These are phyloP conservation scores for Coracopsis vasa DNA, from an alignment of 2,113 vertebrate species.

Conservation along the genomic window DNA sequence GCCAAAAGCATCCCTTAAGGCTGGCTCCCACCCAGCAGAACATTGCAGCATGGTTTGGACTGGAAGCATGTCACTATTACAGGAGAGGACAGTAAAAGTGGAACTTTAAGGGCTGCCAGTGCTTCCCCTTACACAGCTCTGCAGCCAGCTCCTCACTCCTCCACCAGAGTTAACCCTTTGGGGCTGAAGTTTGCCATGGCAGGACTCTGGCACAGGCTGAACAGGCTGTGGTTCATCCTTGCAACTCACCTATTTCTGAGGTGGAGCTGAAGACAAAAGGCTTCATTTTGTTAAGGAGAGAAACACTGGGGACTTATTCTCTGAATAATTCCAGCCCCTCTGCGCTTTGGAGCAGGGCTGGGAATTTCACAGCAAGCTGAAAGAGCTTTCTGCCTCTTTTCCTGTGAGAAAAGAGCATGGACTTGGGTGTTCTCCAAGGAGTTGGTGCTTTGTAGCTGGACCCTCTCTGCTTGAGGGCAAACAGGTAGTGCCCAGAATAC, in stretches of 20 bases:
- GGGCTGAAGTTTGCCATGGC: neutral
- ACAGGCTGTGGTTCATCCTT: neutral
- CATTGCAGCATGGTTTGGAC: neutral
- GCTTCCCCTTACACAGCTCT: neutral
- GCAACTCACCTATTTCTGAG: neutral
- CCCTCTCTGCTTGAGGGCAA: neutral
- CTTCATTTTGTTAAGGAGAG: conserved; percentile 3
- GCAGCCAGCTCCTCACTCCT: neutral
- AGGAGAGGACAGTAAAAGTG: neutral
- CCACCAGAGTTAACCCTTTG: neutral
- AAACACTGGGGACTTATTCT: neutral
- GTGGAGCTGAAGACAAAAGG: neutral
- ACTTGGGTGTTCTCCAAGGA: neutral
- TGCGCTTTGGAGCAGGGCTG: neutral
- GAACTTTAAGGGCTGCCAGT: neutral
- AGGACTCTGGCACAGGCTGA: neutral
- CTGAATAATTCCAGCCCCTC: neutral
- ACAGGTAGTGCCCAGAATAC: neutral
- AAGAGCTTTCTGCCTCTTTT: neutral
- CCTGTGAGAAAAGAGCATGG: neutral
- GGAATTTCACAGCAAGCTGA: neutral
- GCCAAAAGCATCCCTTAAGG: neutral
- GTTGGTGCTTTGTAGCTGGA: neutral
- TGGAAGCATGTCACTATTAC: neutral
- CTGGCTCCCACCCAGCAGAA: neutral